These are phyloP conservation scores for Fabriciana adippe DNA, from an alignment of 2,888 invertebrate species.

Conservation along the genomic window DNA sequence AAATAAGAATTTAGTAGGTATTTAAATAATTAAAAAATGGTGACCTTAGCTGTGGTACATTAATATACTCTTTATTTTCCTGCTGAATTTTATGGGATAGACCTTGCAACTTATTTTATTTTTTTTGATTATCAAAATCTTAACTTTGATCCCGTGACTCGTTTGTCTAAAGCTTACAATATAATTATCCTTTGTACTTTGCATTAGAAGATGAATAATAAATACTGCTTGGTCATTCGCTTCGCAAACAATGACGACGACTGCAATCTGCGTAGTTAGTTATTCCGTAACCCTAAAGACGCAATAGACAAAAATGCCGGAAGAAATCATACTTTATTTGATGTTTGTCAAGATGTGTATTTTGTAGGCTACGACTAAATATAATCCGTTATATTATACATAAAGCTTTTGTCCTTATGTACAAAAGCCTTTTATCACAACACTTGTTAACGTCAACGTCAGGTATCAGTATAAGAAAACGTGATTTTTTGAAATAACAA, in stretches of 20 bases:
- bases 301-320: constrained; percentile 1
- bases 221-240: constrained; percentile 12
- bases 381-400: too few relatives aligned
- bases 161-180: not conserved
- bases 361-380: not conserved
- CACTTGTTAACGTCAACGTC: too few relatives aligned
- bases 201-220: constrained; percentile 1
- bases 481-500: too few relatives aligned
- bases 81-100: too few relatives aligned
- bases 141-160: not conserved
- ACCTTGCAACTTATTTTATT: too few relatives aligned
- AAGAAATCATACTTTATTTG: constrained; percentile 4
- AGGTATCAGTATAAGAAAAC: too few relatives aligned
- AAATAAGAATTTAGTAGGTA: too few relatives aligned
- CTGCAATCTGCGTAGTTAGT: constrained; percentile 13
- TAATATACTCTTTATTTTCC: too few relatives aligned
- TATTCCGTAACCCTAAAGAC: constrained; percentile 10
- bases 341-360: not conserved
- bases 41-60: too few relatives aligned
- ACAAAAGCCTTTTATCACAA: too few relatives aligned
- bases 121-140: not conserved
- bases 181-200: not conserved
- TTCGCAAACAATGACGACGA: constrained; percentile 14
- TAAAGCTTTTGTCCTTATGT: too few relatives aligned
- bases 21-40: too few relatives aligned